A percentile compares a stretch with the other conserved stretches of the same genome.
These are phyloP conservation scores for Orthosia cruda DNA, from an alignment of 2,888 invertebrate species.

Conservation along the genomic window DNA sequence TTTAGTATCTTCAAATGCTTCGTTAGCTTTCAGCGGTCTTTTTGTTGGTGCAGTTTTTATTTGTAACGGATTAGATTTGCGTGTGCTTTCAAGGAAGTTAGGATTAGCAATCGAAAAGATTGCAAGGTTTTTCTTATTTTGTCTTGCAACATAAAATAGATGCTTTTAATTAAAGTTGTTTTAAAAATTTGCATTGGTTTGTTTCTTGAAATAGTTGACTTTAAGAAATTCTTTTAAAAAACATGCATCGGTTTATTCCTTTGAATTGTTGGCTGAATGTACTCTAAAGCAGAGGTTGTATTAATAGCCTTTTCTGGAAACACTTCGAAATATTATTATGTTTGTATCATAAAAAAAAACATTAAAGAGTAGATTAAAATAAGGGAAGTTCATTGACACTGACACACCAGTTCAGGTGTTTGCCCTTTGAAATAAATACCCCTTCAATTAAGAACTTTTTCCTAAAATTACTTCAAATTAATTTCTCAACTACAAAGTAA, in stretches of 20 bases:
- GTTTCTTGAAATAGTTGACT: neutral
- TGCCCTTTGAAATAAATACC: slow-evolving; percentile 42
- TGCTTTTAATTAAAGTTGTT: neutral
- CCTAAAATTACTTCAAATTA: slow-evolving; percentile 37
- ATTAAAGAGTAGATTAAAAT: neutral
- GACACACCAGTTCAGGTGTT: slow-evolving; percentile 21
- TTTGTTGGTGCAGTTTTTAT: slow-evolving; percentile 17
- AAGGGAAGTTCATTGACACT: slow-evolving; percentile 28
- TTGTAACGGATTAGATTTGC: slow-evolving; percentile 18
- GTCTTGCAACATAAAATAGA: neutral
- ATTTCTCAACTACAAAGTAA: slow-evolving; percentile 58
- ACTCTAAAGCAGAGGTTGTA: neutral
- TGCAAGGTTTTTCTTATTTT: slow-evolving; percentile 2
- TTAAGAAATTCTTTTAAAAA: neutral
- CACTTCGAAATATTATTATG: neutral
- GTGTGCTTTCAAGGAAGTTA: slow-evolving; percentile 29
- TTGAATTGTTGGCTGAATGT: neutral
- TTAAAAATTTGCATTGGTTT: neutral
- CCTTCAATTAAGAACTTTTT: slow-evolving; percentile 33
- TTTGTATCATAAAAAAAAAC: neutral
- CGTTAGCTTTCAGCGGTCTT: slow-evolving; percentile 67
- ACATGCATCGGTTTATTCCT: neutral
- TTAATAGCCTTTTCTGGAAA: neutral
- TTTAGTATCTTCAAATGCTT: slow-evolving; percentile 73
- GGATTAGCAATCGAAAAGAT: slow-evolving; percentile 31